These are phyloP conservation scores for Eueides isabella DNA, from an alignment of 1,140 invertebrate species.

Conservation along the genomic window DNA sequence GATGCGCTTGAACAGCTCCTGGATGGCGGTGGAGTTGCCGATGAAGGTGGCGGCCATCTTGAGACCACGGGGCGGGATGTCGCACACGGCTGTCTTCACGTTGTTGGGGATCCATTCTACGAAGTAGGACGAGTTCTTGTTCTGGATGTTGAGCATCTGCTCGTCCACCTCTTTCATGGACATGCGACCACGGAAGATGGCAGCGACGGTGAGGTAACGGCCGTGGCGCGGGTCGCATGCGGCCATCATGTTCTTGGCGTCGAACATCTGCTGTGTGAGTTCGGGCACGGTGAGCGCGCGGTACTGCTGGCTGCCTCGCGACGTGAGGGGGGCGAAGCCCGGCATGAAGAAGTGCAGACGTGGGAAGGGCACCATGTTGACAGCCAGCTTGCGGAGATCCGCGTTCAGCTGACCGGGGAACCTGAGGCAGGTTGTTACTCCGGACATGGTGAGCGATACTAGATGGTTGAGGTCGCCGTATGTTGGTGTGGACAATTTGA, in stretches of 20 bases:
- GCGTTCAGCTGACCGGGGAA: constrained; percentile 93
- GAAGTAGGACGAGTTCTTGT: constrained; percentile 56
- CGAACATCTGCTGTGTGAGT: constrained; percentile 93
- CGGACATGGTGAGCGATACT: constrained; percentile 89
- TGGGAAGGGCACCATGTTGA: constrained; percentile 99
- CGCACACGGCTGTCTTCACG: constrained; percentile 53
- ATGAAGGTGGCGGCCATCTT: constrained; percentile 87
- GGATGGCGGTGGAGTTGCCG: constrained; percentile 86
- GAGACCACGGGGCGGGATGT: constrained; percentile 51
- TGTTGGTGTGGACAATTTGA: constrained; percentile 91
- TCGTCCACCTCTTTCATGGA: constrained; percentile 88
- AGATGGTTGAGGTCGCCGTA: constrained; percentile 91
- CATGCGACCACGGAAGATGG: constrained; percentile 93
- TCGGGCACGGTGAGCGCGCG: constrained; percentile 88
- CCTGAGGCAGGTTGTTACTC: constrained; percentile 91
- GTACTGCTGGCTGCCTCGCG: constrained; percentile 88
- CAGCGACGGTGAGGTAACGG: constrained; percentile 91
- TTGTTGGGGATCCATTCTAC: constrained; percentile 57
- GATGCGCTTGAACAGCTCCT: constrained; percentile 86
- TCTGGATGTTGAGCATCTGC: constrained; percentile 51
- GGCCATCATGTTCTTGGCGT: constrained; percentile 96
- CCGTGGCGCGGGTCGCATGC: constrained; percentile 94
- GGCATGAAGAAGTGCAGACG: constrained; percentile 98
- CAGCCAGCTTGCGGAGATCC: constrained; percentile 96
- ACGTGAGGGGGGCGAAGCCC: constrained; percentile 91